A percentile compares a stretch with the other conserved stretches of the same genome.
Conservation (phyloP, 2,797 vertebrate species). For the Chelmon rostratus region DNA sequence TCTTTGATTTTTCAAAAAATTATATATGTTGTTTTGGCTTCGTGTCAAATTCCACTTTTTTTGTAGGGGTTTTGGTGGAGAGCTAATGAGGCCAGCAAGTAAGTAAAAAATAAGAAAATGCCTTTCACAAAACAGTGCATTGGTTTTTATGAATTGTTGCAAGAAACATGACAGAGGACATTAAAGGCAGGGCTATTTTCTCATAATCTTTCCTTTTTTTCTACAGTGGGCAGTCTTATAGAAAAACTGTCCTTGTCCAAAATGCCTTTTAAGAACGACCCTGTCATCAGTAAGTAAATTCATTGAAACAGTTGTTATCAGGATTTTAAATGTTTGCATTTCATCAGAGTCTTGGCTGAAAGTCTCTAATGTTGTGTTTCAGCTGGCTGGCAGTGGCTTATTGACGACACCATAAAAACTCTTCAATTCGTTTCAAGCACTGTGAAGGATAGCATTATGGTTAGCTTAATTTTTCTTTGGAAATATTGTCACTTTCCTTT, state of each 20-base stretch:
- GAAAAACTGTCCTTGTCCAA: constrained; percentile 93
- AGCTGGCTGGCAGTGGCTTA: constrained; percentile 94
- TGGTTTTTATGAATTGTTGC: not conserved
- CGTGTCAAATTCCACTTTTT: constrained; percentile 8
- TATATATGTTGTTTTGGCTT: not conserved
- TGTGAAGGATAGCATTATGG: constrained; percentile 87
- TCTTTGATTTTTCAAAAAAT: not conserved
- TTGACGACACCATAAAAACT: constrained; percentile 91
- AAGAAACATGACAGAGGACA: not conserved
- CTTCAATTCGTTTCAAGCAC: constrained; percentile 87
- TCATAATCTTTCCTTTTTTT: not conserved
- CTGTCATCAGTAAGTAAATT: constrained; percentile 87
- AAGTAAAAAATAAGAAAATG: constrained; percentile 56
- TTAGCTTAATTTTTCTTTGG: constrained; percentile 53
- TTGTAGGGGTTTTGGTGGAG: constrained; percentile 93
- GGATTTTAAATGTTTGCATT: not conserved
- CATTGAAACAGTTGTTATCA: not conserved
- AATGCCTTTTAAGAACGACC: constrained; percentile 91
- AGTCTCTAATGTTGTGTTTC: constrained; percentile 50
- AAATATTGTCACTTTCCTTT: not conserved
- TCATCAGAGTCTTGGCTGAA: not conserved
- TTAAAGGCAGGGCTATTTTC: not conserved
- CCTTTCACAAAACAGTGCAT: not conserved
- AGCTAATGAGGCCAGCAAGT: constrained; percentile 96
- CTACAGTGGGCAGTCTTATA: constrained; percentile 92